Base-by-base conservation (phyloP, 2,113 vertebrate genomes). In the Theristicus caerulescens region DNA sequence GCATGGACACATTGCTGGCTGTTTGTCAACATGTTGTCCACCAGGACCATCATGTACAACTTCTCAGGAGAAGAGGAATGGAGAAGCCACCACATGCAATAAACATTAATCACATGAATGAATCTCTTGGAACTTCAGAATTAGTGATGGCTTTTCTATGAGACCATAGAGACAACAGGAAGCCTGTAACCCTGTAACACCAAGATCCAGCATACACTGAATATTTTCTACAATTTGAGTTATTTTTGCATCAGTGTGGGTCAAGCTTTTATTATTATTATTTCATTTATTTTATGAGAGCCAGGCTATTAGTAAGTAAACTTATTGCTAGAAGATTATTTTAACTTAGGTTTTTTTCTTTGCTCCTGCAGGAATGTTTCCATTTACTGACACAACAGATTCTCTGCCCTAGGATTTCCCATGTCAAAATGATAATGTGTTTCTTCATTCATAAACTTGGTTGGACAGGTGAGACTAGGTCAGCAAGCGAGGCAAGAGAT, bases 191-290 rank as follows among this genome's bases (percentile, higher is more conserved):
- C 3, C 9, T 80, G 17, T 57, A 74, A 42, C 11, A 62, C 6
- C 18, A 26, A 34, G 26, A 94, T 26, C 3, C 21, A 31, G 2
- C 3, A 61, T 16, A 3, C 7, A 38, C 13, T 47, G 47, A 87
- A 19, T 74, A n/a, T 76, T 46, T 90, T 67, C 25, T 38, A 36
- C 2, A 32, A 20, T 58, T 66, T 19, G 74, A 61, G 7, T 10
- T 59, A 58, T 76, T 82, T 82, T 82, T 0, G 0, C 12, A 55
- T 31, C 12, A 38, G 1, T 49, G 27, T 14, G 5, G 17, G 7
- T 40, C n/a, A 32, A 52, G 17, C 0, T 4, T 20, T 44, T 34
- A 6, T 72, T 34, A 42, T 52, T 72, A 19, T 11, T 29, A 34
- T 31, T 67, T 11, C 27, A 24, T 29, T 61, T 46, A 31, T 38